Percentiles rank a stretch among this genome's conserved stretches.
Conservation (phyloP, 2,797 vertebrate genomes). For the Sciaenops ocellatus region DNA sequence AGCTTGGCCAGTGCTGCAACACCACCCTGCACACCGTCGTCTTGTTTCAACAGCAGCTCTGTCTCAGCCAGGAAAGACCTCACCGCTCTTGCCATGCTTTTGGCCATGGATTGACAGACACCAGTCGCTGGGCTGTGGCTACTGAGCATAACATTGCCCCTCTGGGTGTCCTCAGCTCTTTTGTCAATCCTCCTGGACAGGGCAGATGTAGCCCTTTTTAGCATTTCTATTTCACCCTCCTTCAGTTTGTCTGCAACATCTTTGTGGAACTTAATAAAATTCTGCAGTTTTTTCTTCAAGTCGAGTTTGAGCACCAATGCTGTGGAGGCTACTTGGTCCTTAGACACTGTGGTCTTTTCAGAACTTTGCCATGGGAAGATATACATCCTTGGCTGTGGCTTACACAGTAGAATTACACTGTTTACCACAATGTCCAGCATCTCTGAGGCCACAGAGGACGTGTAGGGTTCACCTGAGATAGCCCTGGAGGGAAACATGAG, state of each 20-base stretch:
- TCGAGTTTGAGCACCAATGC: background rate
- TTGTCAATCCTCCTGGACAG: background rate
- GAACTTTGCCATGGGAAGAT: background rate
- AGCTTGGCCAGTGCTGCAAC: background rate
- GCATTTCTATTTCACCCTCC: background rate
- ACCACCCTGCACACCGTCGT: too few relatives aligned
- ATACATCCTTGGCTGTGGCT: background rate
- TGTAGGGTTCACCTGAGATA: too few relatives aligned
- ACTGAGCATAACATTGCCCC: too few relatives aligned
- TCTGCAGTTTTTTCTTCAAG: background rate
- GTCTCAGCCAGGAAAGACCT: background rate
- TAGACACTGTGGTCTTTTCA: background rate
- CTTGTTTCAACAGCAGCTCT: background rate
- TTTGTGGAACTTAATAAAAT: background rate
- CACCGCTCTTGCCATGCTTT: background rate
- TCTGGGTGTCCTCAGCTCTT: too few relatives aligned
- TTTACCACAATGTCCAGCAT: background rate
- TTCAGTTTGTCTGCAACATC: background rate
- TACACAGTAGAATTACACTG: background rate
- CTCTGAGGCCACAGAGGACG: background rate
- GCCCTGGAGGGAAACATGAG: background rate
- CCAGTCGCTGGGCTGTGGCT: background rate
- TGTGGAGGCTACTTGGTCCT: background rate
- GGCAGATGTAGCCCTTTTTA: accelerated
- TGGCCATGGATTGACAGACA: background rate